Evolutionary conservation across 1,140 invertebrate genomes (phyloP).

Genomic region (Macrotrachela quadricornifera): DNA sequence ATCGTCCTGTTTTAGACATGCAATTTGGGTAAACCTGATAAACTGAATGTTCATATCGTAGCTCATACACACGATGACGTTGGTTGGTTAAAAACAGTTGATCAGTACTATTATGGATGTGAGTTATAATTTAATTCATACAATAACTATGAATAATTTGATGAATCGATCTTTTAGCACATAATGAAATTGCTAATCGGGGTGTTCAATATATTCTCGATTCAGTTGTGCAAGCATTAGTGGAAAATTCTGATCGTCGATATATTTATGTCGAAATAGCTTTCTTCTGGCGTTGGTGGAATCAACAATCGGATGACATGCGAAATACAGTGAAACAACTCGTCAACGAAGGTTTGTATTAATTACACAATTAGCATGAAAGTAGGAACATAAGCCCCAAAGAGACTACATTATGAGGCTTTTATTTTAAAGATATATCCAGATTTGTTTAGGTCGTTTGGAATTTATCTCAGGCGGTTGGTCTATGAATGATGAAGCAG

Average conservation of each 20-base stretch:
- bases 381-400: too few species aligned
- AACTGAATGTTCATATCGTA: slow-evolving; percentile 53
- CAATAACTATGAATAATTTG: background rate
- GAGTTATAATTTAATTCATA: slow-evolving; percentile 8
- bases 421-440: too few species aligned
- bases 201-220: slow-evolving; percentile 55
- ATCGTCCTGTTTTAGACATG: too few species aligned
- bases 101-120: slow-evolving; percentile 67
- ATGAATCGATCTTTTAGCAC: background rate
- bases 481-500: slow-evolving; percentile 73
- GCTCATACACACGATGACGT: slow-evolving; percentile 61
- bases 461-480: too few species aligned
- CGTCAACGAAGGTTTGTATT: slow-evolving; percentile 24
- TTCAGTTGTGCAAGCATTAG: slow-evolving; percentile 54
- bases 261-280: slow-evolving; percentile 52
- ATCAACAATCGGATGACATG: slow-evolving; percentile 40
- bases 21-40: too few species aligned
- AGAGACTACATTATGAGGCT: too few species aligned
- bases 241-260: slow-evolving; percentile 41
- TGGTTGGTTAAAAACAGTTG: slow-evolving; percentile 74
- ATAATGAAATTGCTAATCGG: slow-evolving; percentile 5
- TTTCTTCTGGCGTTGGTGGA: slow-evolving; percentile 81
- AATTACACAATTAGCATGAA: too few species aligned
- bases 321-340: slow-evolving; percentile 29
- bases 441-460: too few species aligned